phyloP scores from a whole-genome alignment of 2,888 invertebrate genomes.

The Latrodectus hesperus region DNA sequence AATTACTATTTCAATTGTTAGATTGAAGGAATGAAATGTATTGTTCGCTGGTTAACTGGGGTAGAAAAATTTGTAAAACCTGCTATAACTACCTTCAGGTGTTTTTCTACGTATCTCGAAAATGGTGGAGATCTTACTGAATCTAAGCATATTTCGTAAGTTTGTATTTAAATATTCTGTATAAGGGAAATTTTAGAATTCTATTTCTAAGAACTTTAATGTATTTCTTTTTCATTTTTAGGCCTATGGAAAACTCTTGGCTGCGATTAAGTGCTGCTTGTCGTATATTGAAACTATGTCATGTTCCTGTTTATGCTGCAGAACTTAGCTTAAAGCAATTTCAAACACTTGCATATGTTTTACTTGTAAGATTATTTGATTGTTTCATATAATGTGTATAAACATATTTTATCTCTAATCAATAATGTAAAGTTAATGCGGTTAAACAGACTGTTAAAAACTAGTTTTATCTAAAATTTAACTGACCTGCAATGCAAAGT shows the following conservation, averaged over 20 bases:
- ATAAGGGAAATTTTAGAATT: background rate
- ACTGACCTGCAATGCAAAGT: too few relatives aligned
- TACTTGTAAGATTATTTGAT: constrained; percentile 81
- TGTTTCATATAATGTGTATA: background rate
- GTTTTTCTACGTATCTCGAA: constrained; percentile 93
- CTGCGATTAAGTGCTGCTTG: constrained; percentile 92
- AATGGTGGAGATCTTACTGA: constrained; percentile 90
- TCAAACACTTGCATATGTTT: constrained; percentile 91
- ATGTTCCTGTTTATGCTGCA: constrained; percentile 95
- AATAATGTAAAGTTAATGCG: too few relatives aligned
- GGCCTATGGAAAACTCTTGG: constrained; percentile 90
- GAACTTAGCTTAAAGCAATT: constrained; percentile 96
- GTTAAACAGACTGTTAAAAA: too few relatives aligned
- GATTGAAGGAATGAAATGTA: constrained; percentile 92
- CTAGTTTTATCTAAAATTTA: too few relatives aligned
- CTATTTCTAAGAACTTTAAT: background rate
- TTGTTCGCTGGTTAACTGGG: constrained; percentile 96
- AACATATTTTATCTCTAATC: too few relatives aligned
- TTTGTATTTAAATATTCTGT: constrained; percentile 2
- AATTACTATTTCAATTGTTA: constrained; percentile 71
- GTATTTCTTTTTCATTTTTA: constrained; percentile 18
- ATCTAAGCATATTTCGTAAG: constrained; percentile 76
- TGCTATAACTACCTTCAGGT: constrained; percentile 83
- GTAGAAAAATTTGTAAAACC: constrained; percentile 82
- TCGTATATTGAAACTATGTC: constrained; percentile 96